Evolutionary conservation across 2,888 invertebrate species (phyloP), one percentile per base, ranked within the genome.

Genomic region (Lepidocyrtinus sp.): DNA sequence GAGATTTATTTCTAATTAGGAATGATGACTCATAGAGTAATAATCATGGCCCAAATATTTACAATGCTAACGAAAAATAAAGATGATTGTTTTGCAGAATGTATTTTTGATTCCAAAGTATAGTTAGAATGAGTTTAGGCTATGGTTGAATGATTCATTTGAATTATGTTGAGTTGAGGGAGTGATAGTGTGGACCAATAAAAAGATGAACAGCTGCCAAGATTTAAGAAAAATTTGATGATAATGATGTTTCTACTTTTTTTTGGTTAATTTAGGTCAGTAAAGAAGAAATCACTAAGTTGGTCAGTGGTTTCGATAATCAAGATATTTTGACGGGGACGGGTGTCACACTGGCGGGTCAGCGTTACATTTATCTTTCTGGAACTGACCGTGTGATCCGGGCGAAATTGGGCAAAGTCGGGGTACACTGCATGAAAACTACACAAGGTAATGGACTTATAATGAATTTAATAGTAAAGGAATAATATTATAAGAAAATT

Each of bases 341-440:
- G 87, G 96, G 96, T 87, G 95, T 96, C 87, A 96, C 95, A 92
- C 92, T 96, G 91, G 95, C 95, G 88, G 96, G 96, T 88, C 93
- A 92, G 90, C 93, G 96, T 91, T 96, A 96, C 93, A 96, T 96
- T 91, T 96, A 96, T 92, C 93, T 96, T 90, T 96, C 96, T 89
- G 96, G 96, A 89, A 94, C 95, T 91, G 96, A 96, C 90, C 94
- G 94, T 90, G 96, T 96, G 89, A 94, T 96, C 90, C 94, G 96
- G 91, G 96, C 96, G 90, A 96, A 96, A 91, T 92, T 95, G 88
- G 96, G 95, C 90, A 95, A 96, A 91, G 94, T 95, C 89, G 96
- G 96, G 89, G 95, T 96, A 87, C 96, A 96, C 90, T 96, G 96
- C 94, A 96, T 96, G 95, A 96, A 96, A 92, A 96, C 96, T 90